A percentile compares a stretch with the other conserved stretches of the same genome.
phyloP scores from a whole-genome alignment of 2,888 invertebrate genomes.

The Pristionchus japonicus region DNA sequence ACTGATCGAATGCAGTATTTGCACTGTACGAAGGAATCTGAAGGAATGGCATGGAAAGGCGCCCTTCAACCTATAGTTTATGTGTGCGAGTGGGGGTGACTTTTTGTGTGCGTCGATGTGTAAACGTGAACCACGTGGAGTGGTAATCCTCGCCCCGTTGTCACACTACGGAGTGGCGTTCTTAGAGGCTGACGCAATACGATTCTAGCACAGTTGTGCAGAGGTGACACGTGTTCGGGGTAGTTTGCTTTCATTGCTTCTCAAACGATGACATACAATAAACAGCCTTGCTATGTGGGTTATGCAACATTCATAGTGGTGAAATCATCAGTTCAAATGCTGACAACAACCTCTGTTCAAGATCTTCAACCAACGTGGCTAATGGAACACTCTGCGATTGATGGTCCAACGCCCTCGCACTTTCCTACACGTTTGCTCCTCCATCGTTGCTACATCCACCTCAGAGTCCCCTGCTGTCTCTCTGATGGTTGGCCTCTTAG shows the following conservation, averaged over 20 bases:
- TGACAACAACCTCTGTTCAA: too few species aligned
- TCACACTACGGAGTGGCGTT: not conserved
- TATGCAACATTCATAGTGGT: too few species aligned
- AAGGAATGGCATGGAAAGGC: not conserved
- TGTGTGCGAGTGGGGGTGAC: not conserved
- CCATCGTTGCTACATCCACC: too few species aligned
- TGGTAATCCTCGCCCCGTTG: not conserved
- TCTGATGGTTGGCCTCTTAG: too few species aligned
- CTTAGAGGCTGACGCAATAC: not conserved
- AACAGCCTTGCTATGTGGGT: too few species aligned
- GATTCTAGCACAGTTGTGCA: not conserved
- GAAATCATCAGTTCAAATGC: too few species aligned
- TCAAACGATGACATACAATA: not conserved
- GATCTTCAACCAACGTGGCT: too few species aligned
- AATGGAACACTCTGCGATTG: too few species aligned
- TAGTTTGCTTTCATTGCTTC: too few species aligned
- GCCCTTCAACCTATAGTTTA: not conserved
- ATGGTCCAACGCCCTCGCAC: too few species aligned
- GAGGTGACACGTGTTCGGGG: not conserved
- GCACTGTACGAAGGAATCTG: not conserved
- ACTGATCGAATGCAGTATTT: not conserved
- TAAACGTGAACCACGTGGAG: not conserved
- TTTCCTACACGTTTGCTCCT: too few species aligned
- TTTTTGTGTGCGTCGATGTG: not conserved
- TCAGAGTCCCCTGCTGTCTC: too few species aligned